Base-by-base conservation (phyloP, 1,140 invertebrate species). In the Drosophila tristis region DNA sequence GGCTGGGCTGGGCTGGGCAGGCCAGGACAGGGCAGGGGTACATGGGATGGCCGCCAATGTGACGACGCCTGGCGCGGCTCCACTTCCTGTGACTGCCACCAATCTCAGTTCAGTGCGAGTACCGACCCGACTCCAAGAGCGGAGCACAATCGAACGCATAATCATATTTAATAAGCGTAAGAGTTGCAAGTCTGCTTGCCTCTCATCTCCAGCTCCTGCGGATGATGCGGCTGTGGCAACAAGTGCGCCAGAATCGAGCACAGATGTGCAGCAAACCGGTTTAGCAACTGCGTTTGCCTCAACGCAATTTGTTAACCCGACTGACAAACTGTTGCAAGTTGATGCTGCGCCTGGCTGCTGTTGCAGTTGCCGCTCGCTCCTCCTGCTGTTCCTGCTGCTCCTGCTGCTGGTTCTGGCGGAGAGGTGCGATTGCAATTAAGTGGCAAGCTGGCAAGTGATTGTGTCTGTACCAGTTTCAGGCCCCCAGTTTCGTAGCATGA, bases 231-330 rank as follows among this genome's bases (percentile, higher is more conserved):
- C 42, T 81, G 82, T 74, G 80, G 84, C 84, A 90, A 89, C 84
- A 89, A 89, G 84, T 89, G 84, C 85, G 66, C 59, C 73, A 87
- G 77, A 77, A 78, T 54, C 54, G 62, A 58, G 62, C 85, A 85
- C 84, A 89, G 84, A 90, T 89, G 84, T 90, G 85, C 85, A 47
- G 50, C 53, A 74, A 89, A 89, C 84, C 76, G 76, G 84, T 89
- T 80, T 23, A 20, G 48, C 70, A 65, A 74, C 48, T 45, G 42
- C 20, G 45, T 53, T 50, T 45, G 76, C 70, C 73, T 80, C 67
- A 90, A 77, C 85, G 84, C 80, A 89, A 89, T 89, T 89, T 89
- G 84, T 89, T 90, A 89, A 78, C 84, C 80, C 80, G 80, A 55
- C 84, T 89, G 84, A 89, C 84, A 89, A 89, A 89, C 85, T 89